These are phyloP conservation scores for Acrocyrtus sp. DNA, from an alignment of 2,888 invertebrate genomes.

Conservation along the genomic window DNA sequence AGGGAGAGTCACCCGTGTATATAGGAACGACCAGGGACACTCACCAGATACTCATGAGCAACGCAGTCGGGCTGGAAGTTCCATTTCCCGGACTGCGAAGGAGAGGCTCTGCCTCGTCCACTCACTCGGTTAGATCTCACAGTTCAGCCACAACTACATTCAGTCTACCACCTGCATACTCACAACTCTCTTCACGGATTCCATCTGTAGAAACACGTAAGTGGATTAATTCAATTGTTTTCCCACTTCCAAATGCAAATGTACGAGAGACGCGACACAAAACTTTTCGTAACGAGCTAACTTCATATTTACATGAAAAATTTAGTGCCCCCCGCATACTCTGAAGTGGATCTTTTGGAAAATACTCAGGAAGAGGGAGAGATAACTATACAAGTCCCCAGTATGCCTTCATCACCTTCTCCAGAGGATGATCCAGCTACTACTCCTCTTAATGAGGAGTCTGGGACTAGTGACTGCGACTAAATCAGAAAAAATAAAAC, in stretches of 20 bases:
- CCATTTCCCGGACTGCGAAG: slow-evolving; percentile 19
- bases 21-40: slow-evolving; percentile 37
- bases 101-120: slow-evolving; percentile 28
- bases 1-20: slow-evolving; percentile 28
- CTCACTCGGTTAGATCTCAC: slow-evolving; percentile 34
- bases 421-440: background rate
- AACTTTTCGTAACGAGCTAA: too few species aligned
- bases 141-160: slow-evolving; percentile 32
- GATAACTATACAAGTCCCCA: slow-evolving; percentile 8
- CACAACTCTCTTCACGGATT: slow-evolving; percentile 30
- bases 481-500: too few species aligned
- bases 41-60: slow-evolving; percentile 14
- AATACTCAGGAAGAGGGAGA: background rate
- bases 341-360: slow-evolving; percentile 15
- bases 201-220: slow-evolving; percentile 37
- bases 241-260: too few species aligned
- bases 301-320: too few species aligned
- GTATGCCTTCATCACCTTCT: background rate
- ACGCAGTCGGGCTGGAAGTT: slow-evolving; percentile 24
- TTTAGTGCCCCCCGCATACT: slow-evolving; percentile 31
- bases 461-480: too few species aligned
- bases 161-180: slow-evolving; percentile 44
- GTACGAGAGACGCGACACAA: too few species aligned
- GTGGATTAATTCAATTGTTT: too few species aligned
- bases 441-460: background rate